Evolutionary conservation across 2,888 invertebrate species (phyloP).

Genomic region (Allolobophora icterica): DNA sequence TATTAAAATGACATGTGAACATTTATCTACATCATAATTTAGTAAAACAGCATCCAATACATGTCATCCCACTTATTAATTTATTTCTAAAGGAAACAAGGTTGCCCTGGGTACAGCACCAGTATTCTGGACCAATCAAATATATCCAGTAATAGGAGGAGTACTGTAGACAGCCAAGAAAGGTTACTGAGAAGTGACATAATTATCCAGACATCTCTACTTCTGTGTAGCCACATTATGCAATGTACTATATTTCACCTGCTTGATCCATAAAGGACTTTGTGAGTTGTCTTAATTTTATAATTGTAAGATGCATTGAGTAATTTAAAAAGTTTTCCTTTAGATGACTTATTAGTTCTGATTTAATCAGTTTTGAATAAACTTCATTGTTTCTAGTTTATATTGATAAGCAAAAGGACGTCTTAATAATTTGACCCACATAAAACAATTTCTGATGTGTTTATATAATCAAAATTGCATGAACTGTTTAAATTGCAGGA

Average conservation of each 20-base stretch:
- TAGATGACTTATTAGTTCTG: background rate
- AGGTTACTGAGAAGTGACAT: too few species aligned
- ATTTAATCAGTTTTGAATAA: background rate
- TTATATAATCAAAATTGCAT: background rate
- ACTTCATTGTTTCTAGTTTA: background rate
- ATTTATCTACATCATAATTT: background rate
- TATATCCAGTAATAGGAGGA: too few species aligned
- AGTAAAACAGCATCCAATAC: background rate
- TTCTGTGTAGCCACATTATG: background rate
- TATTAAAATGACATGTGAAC: background rate
- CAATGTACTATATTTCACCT: background rate
- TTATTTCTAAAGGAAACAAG: background rate
- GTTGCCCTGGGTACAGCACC: background rate
- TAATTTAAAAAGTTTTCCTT: background rate
- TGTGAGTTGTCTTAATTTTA: background rate
- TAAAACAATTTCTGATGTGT: background rate
- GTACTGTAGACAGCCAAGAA: too few species aligned
- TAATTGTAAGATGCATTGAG: background rate
- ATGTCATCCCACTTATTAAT: background rate
- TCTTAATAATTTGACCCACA: constrained; percentile 5
- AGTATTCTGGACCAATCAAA: too few species aligned
- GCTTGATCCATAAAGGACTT: background rate
- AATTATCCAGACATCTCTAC: too few species aligned
- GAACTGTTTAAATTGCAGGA: background rate
- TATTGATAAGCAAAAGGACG: background rate